These are phyloP conservation scores for Drosophila mimetica DNA, from an alignment of 2,888 invertebrate species.

Conservation along the genomic window DNA sequence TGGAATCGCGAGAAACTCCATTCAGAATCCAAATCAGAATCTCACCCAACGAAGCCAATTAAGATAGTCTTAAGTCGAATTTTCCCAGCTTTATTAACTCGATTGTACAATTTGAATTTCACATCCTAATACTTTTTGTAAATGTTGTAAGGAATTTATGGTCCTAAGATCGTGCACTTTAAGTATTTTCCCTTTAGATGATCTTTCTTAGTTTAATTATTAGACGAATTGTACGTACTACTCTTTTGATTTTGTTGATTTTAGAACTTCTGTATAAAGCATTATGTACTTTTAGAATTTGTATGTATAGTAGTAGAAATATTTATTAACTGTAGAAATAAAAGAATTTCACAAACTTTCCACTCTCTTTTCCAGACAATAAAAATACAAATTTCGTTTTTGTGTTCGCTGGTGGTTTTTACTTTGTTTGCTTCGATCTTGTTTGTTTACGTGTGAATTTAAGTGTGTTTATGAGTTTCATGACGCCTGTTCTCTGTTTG, in stretches of 20 bases:
- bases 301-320: conserved; percentile 26
- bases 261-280: conserved; percentile 36
- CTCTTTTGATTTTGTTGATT: conserved; percentile 30
- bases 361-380: conserved; percentile 36
- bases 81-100: not conserved
- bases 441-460: conserved; percentile 18
- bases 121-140: conserved; percentile 12
- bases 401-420: conserved; percentile 35
- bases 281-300: conserved; percentile 25
- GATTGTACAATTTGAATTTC: conserved; percentile 11
- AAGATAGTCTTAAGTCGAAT: conserved; percentile 32
- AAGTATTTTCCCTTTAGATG: conserved; percentile 25
- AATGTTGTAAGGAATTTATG: conserved; percentile 22
- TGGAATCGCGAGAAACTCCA: conserved; percentile 70
- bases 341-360: conserved; percentile 13
- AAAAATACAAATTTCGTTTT: conserved; percentile 29
- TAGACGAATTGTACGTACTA: conserved; percentile 35
- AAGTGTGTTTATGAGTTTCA: not conserved
- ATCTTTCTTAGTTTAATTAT: conserved; percentile 30
- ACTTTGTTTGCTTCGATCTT: conserved; percentile 32
- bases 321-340: conserved; percentile 36
- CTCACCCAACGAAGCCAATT: conserved; percentile 43
- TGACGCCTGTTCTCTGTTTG: not conserved
- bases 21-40: conserved; percentile 52
- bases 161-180: conserved; percentile 18